phyloP scores from a whole-genome alignment of 2,113 vertebrate genomes.

The Lophura nycthemera region DNA sequence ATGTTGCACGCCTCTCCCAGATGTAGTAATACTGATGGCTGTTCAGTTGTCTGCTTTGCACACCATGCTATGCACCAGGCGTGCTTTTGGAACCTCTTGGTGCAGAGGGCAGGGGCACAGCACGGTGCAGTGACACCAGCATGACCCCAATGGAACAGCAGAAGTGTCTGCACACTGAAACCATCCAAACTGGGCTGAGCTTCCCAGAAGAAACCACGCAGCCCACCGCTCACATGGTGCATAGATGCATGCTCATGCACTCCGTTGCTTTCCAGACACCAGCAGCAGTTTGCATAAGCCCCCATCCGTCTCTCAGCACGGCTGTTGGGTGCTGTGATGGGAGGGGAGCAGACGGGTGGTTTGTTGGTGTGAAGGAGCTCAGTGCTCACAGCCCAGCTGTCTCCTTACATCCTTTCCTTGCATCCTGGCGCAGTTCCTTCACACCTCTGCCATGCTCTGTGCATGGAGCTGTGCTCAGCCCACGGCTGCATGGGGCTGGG shows the following conservation, averaged over 20 bases:
- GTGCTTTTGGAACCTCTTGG: neutral
- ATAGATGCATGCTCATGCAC: neutral
- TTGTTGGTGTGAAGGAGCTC: neutral
- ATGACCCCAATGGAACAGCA: no score
- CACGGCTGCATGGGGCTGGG: neutral
- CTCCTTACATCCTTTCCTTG: neutral
- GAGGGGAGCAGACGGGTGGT: slow-evolving; percentile 1
- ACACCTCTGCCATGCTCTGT: neutral
- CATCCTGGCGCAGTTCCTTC: slow-evolving; percentile 17
- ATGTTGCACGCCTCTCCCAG: neutral
- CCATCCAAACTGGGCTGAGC: no score
- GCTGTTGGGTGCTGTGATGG: neutral
- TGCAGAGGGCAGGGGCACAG: neutral
- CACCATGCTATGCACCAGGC: accelerated
- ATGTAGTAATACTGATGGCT: accelerated
- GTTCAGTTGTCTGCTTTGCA: accelerated
- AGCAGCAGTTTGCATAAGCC: slow-evolving; percentile 9
- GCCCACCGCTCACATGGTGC: no score
- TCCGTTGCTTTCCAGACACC: slow-evolving; percentile 18
- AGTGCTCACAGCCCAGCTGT: slow-evolving; percentile 23
- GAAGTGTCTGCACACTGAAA: no score
- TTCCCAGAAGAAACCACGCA: no score
- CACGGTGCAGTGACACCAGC: accelerated
- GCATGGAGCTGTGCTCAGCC: slow-evolving; percentile 42
- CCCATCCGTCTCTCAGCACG: neutral